Evolutionary conservation across 2,888 invertebrate genomes (phyloP).

Genomic region (Leptinotarsa juncta): DNA sequence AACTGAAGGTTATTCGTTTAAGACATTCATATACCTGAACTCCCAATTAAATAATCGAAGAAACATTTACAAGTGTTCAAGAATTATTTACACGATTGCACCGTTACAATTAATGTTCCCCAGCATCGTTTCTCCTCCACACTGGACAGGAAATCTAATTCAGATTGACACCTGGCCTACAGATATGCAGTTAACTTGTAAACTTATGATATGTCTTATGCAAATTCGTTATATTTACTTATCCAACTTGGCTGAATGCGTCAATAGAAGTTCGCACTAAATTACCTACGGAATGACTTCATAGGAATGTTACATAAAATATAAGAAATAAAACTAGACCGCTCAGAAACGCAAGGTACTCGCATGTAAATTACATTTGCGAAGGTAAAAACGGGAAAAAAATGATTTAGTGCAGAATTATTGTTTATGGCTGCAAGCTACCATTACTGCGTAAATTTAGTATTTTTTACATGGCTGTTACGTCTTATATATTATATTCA

Average conservation of each 20-base stretch:
- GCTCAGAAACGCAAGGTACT: slow-evolving; percentile 20
- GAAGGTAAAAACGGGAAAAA: slow-evolving; percentile 24
- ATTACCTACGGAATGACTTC: slow-evolving; percentile 50
- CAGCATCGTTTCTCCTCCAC: slow-evolving; percentile 49
- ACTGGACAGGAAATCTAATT: slow-evolving; percentile 53
- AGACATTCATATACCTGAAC: slow-evolving; percentile 23
- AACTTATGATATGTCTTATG: slow-evolving; percentile 49
- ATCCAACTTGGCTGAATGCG: slow-evolving; percentile 42
- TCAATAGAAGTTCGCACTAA: slow-evolving; percentile 53
- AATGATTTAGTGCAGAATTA: slow-evolving; percentile 46
- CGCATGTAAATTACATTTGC: slow-evolving; percentile 22
- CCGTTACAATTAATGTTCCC: slow-evolving; percentile 47
- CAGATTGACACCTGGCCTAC: slow-evolving; percentile 54
- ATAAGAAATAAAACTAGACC: slow-evolving; percentile 34
- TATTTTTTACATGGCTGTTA: slow-evolving; percentile 27
- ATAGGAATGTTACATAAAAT: slow-evolving; percentile 43
- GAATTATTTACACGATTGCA: slow-evolving; percentile 48
- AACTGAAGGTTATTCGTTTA: neutral
- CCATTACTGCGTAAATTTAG: slow-evolving; percentile 43
- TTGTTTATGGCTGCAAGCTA: slow-evolving; percentile 45
- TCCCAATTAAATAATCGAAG: slow-evolving; percentile 33
- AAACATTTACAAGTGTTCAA: slow-evolving; percentile 47
- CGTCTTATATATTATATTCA: slow-evolving; percentile 33
- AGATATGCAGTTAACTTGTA: slow-evolving; percentile 50
- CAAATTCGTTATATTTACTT: slow-evolving; percentile 40